phyloP scores from a whole-genome alignment of 1,140 invertebrate genomes.

The Kradibia gibbosae region DNA sequence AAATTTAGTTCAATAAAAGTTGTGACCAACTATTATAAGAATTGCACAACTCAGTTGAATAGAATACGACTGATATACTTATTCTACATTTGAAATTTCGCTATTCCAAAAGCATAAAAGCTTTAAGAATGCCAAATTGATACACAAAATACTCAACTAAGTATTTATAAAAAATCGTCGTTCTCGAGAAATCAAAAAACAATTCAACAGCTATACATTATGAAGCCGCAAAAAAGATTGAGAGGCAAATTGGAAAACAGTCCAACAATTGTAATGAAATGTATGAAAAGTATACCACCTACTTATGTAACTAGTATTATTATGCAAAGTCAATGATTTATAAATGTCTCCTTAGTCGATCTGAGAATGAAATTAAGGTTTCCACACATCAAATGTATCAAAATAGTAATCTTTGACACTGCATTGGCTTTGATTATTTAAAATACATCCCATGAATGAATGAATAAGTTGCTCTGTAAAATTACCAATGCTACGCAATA shows the following conservation, averaged over 20 bases:
- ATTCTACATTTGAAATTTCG: background rate
- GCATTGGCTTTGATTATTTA: background rate
- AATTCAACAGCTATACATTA: too few relatives aligned
- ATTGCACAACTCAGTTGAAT: background rate
- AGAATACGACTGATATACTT: background rate
- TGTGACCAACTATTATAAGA: background rate
- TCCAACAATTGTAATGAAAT: background rate
- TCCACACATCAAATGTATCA: background rate
- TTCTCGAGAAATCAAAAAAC: too few relatives aligned
- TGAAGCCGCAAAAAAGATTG: too few relatives aligned
- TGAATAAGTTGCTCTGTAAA: background rate
- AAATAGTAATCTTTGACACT: background rate
- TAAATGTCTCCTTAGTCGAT: background rate
- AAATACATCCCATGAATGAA: background rate
- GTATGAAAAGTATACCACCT: background rate
- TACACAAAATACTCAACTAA: too few relatives aligned
- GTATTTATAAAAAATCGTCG: too few relatives aligned
- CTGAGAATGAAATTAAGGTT: too few relatives aligned
- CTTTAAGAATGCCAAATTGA: background rate
- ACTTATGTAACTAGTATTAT: background rate
- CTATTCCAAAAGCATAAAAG: background rate
- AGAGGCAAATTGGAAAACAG: background rate
- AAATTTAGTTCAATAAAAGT: slow-evolving; percentile 18
- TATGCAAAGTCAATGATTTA: background rate
- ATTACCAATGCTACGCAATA: background rate